These are phyloP conservation scores for Oedothorax gibbosus DNA, from an alignment of 1,140 invertebrate genomes.

Conservation along the genomic window DNA sequence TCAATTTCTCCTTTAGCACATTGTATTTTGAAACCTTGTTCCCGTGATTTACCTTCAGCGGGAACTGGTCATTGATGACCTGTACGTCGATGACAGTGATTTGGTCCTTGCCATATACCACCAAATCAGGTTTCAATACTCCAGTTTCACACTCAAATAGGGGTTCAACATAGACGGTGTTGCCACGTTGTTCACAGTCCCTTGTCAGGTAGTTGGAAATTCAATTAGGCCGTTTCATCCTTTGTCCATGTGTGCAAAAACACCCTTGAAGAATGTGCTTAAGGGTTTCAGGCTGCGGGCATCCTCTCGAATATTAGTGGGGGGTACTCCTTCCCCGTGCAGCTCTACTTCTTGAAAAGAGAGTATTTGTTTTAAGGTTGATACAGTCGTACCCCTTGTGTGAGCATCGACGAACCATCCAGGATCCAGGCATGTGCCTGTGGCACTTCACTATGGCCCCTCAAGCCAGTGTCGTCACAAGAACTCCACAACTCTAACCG, in stretches of 20 bases:
- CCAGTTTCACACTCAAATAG: not conserved
- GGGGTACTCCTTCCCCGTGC: not conserved
- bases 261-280: slow-evolving; percentile 3
- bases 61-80: no score
- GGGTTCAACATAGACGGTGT: not conserved
- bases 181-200: not conserved
- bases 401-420: not conserved
- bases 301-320: not conserved
- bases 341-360: not conserved
- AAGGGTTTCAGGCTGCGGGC: not conserved
- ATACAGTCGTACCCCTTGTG: not conserved
- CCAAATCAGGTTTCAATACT: not conserved
- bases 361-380: not conserved
- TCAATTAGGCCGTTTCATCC: not conserved
- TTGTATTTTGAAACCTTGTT: no score
- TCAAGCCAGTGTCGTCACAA: not conserved
- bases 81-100: not conserved
- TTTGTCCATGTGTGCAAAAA: not conserved
- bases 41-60: not conserved
- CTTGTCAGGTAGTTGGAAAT: not conserved
- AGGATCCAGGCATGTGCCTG: not conserved
- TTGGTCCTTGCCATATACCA: not conserved
- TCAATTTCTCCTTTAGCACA: no score
- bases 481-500: not conserved
- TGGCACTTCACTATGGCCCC: not conserved